phyloP scores from a whole-genome alignment of 2,888 invertebrate species.

The Vesta saturnalis region DNA sequence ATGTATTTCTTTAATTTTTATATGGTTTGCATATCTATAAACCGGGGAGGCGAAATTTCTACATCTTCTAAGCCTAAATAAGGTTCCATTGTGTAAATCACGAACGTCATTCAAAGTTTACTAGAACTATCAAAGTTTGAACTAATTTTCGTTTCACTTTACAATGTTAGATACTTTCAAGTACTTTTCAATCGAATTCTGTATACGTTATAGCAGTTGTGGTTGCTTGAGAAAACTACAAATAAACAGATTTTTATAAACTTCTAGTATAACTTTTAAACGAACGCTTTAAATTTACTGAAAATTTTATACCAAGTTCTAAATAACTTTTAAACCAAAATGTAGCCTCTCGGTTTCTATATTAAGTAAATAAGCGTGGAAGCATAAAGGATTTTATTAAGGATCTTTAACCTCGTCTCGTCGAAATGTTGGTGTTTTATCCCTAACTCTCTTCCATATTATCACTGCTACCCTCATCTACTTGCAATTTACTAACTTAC shows the following conservation, averaged over 20 bases:
- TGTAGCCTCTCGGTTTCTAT: slow-evolving; percentile 22
- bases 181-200: neutral
- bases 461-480: slow-evolving; percentile 42
- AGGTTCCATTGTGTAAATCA: neutral
- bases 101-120: slow-evolving; percentile 12
- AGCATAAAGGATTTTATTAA: slow-evolving; percentile 46
- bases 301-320: slow-evolving; percentile 16
- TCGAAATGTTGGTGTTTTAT: slow-evolving; percentile 31
- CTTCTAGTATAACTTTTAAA: neutral
- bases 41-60: no score
- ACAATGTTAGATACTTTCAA: slow-evolving; percentile 1
- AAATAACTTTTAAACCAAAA: slow-evolving; percentile 28
- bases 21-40: neutral
- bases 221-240: neutral
- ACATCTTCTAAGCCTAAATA: neutral
- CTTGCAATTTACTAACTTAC: slow-evolving; percentile 41
- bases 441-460: slow-evolving; percentile 35
- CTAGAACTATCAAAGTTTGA: slow-evolving; percentile 16
- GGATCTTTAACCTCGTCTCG: slow-evolving; percentile 38
- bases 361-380: slow-evolving; percentile 41
- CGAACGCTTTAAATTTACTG: slow-evolving; percentile 7
- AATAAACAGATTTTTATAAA: neutral
- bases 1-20: slow-evolving; percentile 18
- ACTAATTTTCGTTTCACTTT: slow-evolving; percentile 19
- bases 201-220: neutral